Percentiles rank a stretch among this genome's conserved stretches.
These are phyloP conservation scores for Poeciliopsis paucimaculata DNA, from an alignment of 2,797 vertebrate species.

Conservation along the genomic window DNA sequence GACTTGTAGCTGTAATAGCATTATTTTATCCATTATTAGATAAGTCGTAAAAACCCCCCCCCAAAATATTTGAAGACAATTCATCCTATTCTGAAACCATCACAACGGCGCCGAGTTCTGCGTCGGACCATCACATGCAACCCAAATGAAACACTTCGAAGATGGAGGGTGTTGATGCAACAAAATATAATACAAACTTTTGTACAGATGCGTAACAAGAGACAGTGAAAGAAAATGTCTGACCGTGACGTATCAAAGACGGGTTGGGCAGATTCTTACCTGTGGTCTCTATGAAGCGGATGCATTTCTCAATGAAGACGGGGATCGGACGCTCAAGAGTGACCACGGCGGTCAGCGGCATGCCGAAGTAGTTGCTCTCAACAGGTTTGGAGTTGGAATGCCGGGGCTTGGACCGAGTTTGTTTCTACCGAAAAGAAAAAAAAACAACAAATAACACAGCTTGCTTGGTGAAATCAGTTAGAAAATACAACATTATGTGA, in stretches of 20 bases:
- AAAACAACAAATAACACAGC: not conserved
- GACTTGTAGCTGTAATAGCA: not conserved
- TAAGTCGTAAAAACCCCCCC: not conserved
- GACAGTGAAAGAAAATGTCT: conserved; percentile 14
- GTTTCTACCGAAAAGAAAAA: conserved; percentile 79
- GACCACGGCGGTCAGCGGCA: conserved; percentile 87
- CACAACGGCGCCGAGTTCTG: not conserved
- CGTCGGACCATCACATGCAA: not conserved
- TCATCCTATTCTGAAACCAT: not conserved
- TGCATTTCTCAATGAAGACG: conserved; percentile 93
- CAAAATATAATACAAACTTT: not conserved
- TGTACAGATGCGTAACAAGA: not conserved
- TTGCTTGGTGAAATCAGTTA: conserved; percentile 8
- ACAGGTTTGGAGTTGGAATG: conserved; percentile 90
- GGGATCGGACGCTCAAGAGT: conserved; percentile 89
- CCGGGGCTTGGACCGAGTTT: conserved; percentile 88
- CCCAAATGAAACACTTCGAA: not conserved
- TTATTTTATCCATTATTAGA: not conserved
- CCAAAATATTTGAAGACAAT: not conserved
- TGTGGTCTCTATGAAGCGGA: conserved; percentile 93
- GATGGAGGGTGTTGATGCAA: not conserved
- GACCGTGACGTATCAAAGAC: not conserved
- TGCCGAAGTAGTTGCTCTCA: conserved; percentile 96
- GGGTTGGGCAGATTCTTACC: conserved; percentile 76
- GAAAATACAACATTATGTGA: conserved; percentile 18